phyloP scores from a whole-genome alignment of 2,797 vertebrate genomes.

The Sebastolobus alascanus region DNA sequence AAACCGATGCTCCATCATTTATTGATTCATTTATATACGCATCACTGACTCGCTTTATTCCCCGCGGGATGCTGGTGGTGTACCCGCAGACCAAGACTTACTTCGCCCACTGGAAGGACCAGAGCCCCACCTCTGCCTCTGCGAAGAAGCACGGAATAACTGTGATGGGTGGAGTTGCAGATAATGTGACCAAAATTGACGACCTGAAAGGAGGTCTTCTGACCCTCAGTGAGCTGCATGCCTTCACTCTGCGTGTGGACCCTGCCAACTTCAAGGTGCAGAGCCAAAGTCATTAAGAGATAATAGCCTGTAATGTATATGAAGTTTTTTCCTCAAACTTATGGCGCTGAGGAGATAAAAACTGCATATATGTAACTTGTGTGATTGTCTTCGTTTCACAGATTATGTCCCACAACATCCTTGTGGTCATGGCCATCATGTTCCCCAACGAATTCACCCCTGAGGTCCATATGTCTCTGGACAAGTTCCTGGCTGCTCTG shows the following conservation, averaged over 20 bases:
- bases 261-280: conserved; percentile 91
- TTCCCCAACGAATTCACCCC: neutral
- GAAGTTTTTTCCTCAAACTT: neutral
- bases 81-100: conserved; percentile 90
- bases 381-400: neutral
- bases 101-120: conserved; percentile 88
- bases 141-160: conserved; percentile 82
- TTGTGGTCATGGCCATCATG: conserved; percentile 7
- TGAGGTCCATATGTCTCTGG: neutral
- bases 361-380: neutral
- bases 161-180: conserved; percentile 73
- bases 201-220: conserved; percentile 79
- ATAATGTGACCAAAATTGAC: conserved; percentile 77
- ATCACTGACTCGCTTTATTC: fast-evolving
- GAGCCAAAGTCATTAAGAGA: neutral
- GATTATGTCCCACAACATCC: conserved; percentile 12
- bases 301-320: fast-evolving
- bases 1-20: neutral
- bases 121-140: conserved; percentile 75
- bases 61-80: conserved; percentile 80
- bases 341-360: too few relatives aligned
- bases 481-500: conserved; percentile 55
- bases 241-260: conserved; percentile 88
- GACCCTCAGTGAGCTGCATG: conserved; percentile 89
- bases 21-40: neutral